Base-by-base conservation (phyloP, 2,797 vertebrate species). In the Onychomys torridus region DNA sequence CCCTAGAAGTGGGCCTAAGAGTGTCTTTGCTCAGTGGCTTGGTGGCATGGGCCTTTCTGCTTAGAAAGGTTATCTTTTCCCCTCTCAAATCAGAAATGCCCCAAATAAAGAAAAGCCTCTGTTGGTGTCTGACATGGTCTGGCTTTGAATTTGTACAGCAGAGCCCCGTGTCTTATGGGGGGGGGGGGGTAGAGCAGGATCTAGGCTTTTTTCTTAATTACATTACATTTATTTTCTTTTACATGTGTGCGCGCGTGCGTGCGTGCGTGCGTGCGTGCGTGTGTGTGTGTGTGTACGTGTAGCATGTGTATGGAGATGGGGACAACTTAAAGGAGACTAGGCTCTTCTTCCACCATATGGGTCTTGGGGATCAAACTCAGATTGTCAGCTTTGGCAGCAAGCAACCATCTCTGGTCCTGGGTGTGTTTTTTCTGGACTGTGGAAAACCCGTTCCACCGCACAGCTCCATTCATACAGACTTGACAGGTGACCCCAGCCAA, bases 391-490 rank as follows among this genome's bases (percentile, higher is more conserved):
- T 73, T 73, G 49, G 25, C 52, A 87, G 49, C 49, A 57, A 71
- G 67, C 49, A 40, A 7, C 67, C 8, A 8, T 69, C 34, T 52
- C 65, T 52, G 21, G 46, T 69, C 34, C 65, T 86, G 67, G 25
- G 84, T 71, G 4, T 59, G 19, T 4, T n/a, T 78, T 12, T 65
- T 82, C 77, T 13, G 29, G 25, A 46, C 5, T 55, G 4, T 17
- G 14, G 19, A 55, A 67, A 43, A 29, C 49, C 79, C 55, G 2
- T 27, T 46, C 6, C 2, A 0, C 32, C 12, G 29, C 25, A 32
- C 61, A 21, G 0, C 43, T 34, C 32, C n/a, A 3, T 32, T 83
- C 21, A 46, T 0, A 0, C 17, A 40, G 23, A 84, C 27, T 29
- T 6, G 5, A 1, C 8, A 12, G 29, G 61, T 61, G 59, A 69